A percentile compares a stretch with the other conserved stretches of the same genome.
Evolutionary conservation across 2,113 vertebrate species (phyloP).

Genomic region (Columba livia): DNA sequence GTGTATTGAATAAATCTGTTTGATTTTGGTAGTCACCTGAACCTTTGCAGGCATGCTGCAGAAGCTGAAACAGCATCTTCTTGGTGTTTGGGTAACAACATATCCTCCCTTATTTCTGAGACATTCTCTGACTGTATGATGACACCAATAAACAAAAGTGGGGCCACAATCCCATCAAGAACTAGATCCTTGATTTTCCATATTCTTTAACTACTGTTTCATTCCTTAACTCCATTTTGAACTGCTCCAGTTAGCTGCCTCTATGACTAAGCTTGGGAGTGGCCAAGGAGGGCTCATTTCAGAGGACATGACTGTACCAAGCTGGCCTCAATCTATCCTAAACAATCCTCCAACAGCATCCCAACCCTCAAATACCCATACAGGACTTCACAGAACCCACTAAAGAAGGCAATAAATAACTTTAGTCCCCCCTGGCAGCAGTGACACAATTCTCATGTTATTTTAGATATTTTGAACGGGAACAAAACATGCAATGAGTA

Average conservation of each 20-base stretch:
- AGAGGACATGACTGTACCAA: background rate
- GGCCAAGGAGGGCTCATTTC: background rate
- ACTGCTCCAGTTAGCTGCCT: background rate
- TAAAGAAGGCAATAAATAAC: background rate
- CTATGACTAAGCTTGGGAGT: background rate
- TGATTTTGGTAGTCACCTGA: background rate
- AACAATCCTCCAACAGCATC: background rate
- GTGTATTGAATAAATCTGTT: background rate
- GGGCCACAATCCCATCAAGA: accelerated
- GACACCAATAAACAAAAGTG: background rate
- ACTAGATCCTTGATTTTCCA: background rate
- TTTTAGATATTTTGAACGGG: background rate
- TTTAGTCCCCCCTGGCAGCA: background rate
- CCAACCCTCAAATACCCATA: background rate
- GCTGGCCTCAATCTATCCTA: background rate
- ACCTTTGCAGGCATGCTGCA: background rate
- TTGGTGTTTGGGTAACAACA: background rate
- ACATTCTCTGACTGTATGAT: accelerated
- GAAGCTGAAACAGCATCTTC: background rate
- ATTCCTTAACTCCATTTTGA: background rate
- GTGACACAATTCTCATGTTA: background rate
- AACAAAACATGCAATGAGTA: background rate
- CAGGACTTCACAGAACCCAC: accelerated
- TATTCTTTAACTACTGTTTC: background rate
- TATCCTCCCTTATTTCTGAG: background rate